These are phyloP conservation scores for Piezodorus guildinii DNA, from an alignment of 1,140 invertebrate genomes.

Conservation along the genomic window DNA sequence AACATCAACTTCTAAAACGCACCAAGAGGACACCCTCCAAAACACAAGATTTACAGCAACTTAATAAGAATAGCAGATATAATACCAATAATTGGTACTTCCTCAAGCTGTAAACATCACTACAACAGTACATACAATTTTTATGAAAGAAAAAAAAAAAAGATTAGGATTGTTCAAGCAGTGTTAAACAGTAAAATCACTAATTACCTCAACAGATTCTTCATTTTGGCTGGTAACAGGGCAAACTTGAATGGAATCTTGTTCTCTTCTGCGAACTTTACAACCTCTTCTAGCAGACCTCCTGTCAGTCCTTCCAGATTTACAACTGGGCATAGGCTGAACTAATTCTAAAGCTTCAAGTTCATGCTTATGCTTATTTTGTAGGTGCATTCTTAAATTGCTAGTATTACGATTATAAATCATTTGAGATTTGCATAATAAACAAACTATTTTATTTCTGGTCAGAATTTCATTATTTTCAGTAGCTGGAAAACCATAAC, in stretches of 20 bases:
- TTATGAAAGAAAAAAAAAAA: too few species aligned
- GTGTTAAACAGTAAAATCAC: background rate
- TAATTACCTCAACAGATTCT: background rate
- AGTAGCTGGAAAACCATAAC: conserved; percentile 50
- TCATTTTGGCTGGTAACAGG: background rate
- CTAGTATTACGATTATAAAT: conserved; percentile 52
- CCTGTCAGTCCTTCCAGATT: conserved; percentile 20
- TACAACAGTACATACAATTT: too few species aligned
- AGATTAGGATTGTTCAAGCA: too few species aligned
- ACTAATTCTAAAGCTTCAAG: conserved; percentile 37
- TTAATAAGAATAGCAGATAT: too few species aligned
- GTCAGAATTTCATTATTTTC: conserved; percentile 47
- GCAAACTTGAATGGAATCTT: conserved; percentile 19
- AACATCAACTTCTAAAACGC: too few species aligned
- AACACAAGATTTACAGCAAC: too few species aligned
- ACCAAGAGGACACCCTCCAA: too few species aligned
- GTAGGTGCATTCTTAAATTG: conserved; percentile 48
- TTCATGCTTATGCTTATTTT: conserved; percentile 44
- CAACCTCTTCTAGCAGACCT: conserved; percentile 11
- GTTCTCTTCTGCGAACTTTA: background rate
- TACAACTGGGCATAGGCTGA: conserved; percentile 21
- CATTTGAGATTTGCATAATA: conserved; percentile 47
- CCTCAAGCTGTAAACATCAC: too few species aligned
- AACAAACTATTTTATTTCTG: conserved; percentile 49
- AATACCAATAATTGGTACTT: too few species aligned